Evolutionary conservation across 2,797 vertebrate species (phyloP), one percentile per base, ranked within the genome.

Genomic region (Alfaro cultratus): DNA sequence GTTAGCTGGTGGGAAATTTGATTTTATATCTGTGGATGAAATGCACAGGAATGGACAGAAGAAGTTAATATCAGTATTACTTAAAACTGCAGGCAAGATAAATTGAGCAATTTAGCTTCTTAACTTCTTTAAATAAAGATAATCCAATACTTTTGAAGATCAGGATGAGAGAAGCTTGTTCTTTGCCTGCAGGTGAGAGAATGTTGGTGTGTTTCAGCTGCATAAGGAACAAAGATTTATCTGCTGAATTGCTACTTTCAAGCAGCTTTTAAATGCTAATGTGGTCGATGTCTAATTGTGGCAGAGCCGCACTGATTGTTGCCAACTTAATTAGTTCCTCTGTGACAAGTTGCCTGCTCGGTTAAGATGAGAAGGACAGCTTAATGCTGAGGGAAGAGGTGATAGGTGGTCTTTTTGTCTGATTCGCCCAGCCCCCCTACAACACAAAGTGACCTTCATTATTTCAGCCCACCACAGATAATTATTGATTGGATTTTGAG

Each of bases 241-340:
- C 84, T 84, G 86, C 73, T 74, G 53, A 80, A 76, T 89, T 82
- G 53, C 64, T n/a, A 68, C 73, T 80, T 88, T 85, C 76, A 81
- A 78, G 82, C 77, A 36, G 68, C 85, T 77, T 74, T 75, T 53
- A 82, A 67, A 89, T 79, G 81, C 80, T 76, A 89, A 83, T 84
- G 76, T 53, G 46, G 85, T 86, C 81, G 83, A 89, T 81, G 82
- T 80, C 79, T 73, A 86, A 77, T 47, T 55, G 83, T 1, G 55
- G 74, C 79, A 26, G 80, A 80, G 82, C 79, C 34, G 80, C 55
- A 73, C 64, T 39, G 78, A 79, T 10, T 16, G 75, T 81, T 74
- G 80, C 76, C 60, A 79, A 85, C 85, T 85, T 94, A 91, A 94
- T 94, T 88, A 93, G 90, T 78, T 93, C 89, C 88, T 90, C 68